Base-by-base conservation (phyloP, 2,888 invertebrate genomes). In the Archips crataeganus region DNA sequence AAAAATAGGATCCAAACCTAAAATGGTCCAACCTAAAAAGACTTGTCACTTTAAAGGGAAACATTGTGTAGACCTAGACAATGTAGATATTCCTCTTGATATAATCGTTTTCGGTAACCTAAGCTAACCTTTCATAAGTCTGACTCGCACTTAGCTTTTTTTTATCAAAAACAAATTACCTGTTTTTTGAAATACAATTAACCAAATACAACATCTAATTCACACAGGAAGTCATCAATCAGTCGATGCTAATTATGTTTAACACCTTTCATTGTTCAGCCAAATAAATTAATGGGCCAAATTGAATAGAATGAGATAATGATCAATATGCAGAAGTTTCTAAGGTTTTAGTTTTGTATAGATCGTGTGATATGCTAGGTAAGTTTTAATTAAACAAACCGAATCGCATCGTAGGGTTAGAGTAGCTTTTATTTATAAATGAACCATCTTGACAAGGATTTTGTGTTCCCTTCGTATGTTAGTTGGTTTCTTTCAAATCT, bases 211-310 rank as follows among this genome's bases (percentile, higher is more conserved):
- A 45, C 60, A 61, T 62, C 62, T 67, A 67, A 66, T 54, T 54
- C 42, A 39, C 39, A 42, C 59, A 61, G 75, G 75, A 75, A 74
- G 65, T 57, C n/a, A 74, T 75, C 73, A 61, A 74, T 75, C 75
- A 74, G 32, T 60, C 45, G 15, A 70, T 59, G 72, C 68, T 75
- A 75, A 75, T 75, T 67, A 69, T 62, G 61, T 63, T 75, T 75
- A 74, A 63, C 75, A 72, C 75, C 51, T 34, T 67, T 59, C 68
- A 72, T 72, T 75, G 72, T 68, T 60, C 10, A 15, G 45, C 32
- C 15, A 64, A 59, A 64, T 47, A 11, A 61, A 61, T 62, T 62
- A 23, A 23, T n/a, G 13, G 62, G 3, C 47, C 34, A 45, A 63
- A 63, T 47, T 63, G 63, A 63, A 63, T 63, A 47, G 63, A 45